A percentile compares a stretch with the other conserved stretches of the same genome.
Evolutionary conservation across 2,888 invertebrate genomes (phyloP).

Genomic region (Venustoraphidia nigricollis): DNA sequence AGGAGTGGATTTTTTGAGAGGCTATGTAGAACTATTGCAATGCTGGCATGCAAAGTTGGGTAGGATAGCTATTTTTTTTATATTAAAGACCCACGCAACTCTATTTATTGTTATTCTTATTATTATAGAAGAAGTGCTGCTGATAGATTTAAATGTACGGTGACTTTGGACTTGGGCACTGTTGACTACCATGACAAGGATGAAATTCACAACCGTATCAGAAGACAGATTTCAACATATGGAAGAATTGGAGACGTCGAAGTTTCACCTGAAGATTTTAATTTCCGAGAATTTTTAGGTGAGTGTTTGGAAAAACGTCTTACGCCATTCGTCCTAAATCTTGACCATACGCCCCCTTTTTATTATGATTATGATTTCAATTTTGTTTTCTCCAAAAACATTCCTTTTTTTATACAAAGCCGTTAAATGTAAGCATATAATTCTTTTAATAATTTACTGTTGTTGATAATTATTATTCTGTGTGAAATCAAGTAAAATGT

Average conservation of each 20-base stretch:
- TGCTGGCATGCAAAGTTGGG: too few species aligned
- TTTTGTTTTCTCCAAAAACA: not conserved
- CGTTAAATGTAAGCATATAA: too few species aligned
- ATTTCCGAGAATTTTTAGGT: constrained; percentile 40
- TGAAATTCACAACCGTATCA: constrained; percentile 33
- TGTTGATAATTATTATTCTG: too few species aligned
- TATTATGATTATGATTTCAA: not conserved
- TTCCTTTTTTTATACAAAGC: too few species aligned
- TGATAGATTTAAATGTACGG: constrained; percentile 45
- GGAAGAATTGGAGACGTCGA: constrained; percentile 36
- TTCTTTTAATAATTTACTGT: too few species aligned
- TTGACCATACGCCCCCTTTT: not conserved
- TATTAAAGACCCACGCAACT: too few species aligned
- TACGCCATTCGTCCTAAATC: too few species aligned
- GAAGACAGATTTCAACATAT: constrained; percentile 36
- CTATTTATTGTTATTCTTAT: too few species aligned
- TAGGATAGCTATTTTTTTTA: too few species aligned
- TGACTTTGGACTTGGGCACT: constrained; percentile 52
- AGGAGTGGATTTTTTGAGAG: too few species aligned
- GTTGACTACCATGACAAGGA: constrained; percentile 37
- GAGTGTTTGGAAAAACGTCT: constrained; percentile 12
- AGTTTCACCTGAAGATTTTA: constrained; percentile 43
- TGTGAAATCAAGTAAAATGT: too few species aligned
- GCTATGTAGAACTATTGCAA: too few species aligned
- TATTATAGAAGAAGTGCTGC: constrained; percentile 32